phyloP scores from a whole-genome alignment of 2,797 vertebrate species.

The Lagocephalus sceleratus region DNA sequence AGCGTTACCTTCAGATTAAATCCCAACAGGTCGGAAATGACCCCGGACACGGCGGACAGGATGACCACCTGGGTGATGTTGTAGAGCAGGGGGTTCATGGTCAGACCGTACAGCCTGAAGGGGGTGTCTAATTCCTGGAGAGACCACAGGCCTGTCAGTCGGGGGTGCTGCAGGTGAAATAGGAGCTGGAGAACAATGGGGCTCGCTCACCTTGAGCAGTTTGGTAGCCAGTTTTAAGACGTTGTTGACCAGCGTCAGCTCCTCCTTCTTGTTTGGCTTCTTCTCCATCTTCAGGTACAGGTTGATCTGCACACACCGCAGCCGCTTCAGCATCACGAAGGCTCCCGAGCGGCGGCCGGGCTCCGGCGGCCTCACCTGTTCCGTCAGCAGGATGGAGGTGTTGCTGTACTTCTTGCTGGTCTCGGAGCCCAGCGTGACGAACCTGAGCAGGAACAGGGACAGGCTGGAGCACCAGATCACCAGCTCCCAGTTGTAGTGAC shows the following conservation, averaged over 20 bases:
- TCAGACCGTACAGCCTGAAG: slow-evolving; percentile 92
- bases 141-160: not conserved
- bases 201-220: slow-evolving; percentile 95
- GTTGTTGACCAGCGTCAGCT: slow-evolving; percentile 96
- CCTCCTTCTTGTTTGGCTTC: slow-evolving; percentile 99
- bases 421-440: slow-evolving; percentile 96
- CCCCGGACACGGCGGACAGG: slow-evolving; percentile 94
- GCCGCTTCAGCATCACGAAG: too few species aligned
- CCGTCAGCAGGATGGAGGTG: slow-evolving; percentile 98
- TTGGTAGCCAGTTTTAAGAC: slow-evolving; percentile 98
- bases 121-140: slow-evolving; percentile 91
- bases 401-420: slow-evolving; percentile 99
- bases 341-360: not conserved
- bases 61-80: slow-evolving; percentile 99
- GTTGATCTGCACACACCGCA: slow-evolving; percentile 90
- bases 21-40: slow-evolving; percentile 96
- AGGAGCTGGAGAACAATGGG: not conserved
- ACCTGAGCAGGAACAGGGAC: slow-evolving; percentile 92
- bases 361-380: slow-evolving; percentile 79
- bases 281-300: slow-evolving; percentile 99
- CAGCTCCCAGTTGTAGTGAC: slow-evolving; percentile 98
- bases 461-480: slow-evolving; percentile 94
- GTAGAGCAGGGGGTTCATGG: slow-evolving; percentile 98
- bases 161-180: not conserved
- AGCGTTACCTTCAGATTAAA: slow-evolving; percentile 93